Conservation (phyloP, 2,797 vertebrate species). For the Phrynocephalus forsythii region DNA sequence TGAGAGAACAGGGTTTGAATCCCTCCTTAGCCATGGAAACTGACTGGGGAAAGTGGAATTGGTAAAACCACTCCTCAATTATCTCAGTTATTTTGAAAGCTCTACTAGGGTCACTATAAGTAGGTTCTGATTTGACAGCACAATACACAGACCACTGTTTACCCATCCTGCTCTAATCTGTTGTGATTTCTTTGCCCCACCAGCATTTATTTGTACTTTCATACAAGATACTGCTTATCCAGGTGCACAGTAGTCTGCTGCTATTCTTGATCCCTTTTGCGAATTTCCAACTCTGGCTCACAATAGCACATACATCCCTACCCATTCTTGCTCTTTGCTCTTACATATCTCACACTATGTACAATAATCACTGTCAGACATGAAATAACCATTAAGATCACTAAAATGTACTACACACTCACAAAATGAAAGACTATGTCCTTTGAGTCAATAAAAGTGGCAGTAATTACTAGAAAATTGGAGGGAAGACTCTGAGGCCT, state of each 20-base stretch:
- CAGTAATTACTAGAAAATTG: neutral
- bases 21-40: no score
- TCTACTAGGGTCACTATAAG: no score
- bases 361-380: neutral
- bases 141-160: neutral
- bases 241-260: neutral
- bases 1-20: no score
- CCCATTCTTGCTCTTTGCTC: neutral
- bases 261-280: neutral
- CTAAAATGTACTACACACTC: no score
- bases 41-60: no score
- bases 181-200: neutral
- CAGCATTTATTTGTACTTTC: neutral
- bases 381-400: neutral
- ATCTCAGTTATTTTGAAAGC: no score
- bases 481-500: neutral
- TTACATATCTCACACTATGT: neutral
- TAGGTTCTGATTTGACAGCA: no score
- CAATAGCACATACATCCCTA: neutral
- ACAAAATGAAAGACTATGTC: neutral
- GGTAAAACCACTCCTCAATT: no score
- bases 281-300: neutral
- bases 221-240: neutral
- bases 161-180: neutral
- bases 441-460: neutral